Conservation (phyloP, 1,140 invertebrate species). For the Pseudomyrmex cubaensis region DNA sequence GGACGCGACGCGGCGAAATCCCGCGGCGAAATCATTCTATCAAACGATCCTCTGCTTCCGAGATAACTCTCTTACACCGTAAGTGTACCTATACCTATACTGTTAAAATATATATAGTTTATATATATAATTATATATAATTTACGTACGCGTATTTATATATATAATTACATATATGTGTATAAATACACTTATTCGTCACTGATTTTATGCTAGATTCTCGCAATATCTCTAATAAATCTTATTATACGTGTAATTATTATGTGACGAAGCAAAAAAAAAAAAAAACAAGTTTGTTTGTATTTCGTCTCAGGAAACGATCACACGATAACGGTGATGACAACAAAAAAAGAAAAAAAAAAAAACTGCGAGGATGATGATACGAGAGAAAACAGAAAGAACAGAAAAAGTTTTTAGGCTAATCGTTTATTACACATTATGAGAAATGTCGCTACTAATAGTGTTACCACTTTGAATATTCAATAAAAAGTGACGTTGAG, state of each 20-base stretch:
- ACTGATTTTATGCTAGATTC: conserved; percentile 70
- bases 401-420: conserved; percentile 65
- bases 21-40: background rate
- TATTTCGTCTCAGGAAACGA: conserved; percentile 66
- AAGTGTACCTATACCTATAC: conserved; percentile 69
- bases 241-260: conserved; percentile 44
- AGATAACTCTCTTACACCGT: conserved; percentile 40
- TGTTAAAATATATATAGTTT: conserved; percentile 59
- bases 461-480: conserved; percentile 81
- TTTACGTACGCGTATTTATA: conserved; percentile 23
- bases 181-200: conserved; percentile 56
- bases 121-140: conserved; percentile 53
- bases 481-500: conserved; percentile 78
- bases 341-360: background rate
- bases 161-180: conserved; percentile 56
- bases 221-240: conserved; percentile 62
- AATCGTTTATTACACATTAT: conserved; percentile 74
- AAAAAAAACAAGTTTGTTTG: conserved; percentile 49
- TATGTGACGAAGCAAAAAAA: conserved; percentile 49
- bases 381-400: background rate
- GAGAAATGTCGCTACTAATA: conserved; percentile 75
- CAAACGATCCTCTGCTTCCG: background rate
- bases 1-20: background rate
- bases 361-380: conserved; percentile 17
- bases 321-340: conserved; percentile 28